Base-by-base conservation (phyloP, 2,888 invertebrate genomes). In the Eristalis intricaria region DNA sequence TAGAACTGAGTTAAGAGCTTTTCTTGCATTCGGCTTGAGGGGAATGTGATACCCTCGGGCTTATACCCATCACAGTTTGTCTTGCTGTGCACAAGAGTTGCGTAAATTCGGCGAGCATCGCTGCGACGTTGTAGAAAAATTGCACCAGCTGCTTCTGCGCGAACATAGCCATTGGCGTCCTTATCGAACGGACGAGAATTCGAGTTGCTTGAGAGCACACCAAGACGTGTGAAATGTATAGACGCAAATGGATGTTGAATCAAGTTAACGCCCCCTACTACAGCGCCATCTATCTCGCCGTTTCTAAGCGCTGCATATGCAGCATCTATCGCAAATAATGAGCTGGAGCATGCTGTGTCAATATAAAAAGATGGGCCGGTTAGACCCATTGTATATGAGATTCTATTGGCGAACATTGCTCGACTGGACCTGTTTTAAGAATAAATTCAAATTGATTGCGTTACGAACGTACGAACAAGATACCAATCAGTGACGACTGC, bases 261-360 rank as follows among this genome's bases (percentile, higher is more conserved):
- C 26, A 98, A 92, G 91, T 97, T 97, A 29, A 96, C 95, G 0
- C 97, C 98, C 11, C 96, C 97, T 0, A 98, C 97, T 70, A 98
- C 95, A 0, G 98, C 98, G 0, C 96, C 94, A 76, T 98, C 98
- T 90, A 97, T 97, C 81, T 95, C 95, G 0, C 97, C 97, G 83
- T 95, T 94, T 66, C 96, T 94, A 64, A 97, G 96, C 0, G 96
- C 95, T 60, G 94, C 94, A 92, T 95, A 96, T 22, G 96, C 97
- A 74, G 96, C 95, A 90, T 98, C 97, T 74, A 98, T 89, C 0
- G 97, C 98, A 89, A 96, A 95, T 75, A 97, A 94, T 22, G 97
- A 97, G 73, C 98, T 98, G 26, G 97, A 97, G 92, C 98, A 98
- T 0, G 98, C 98, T 0, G 98, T 97, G 93, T 98, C 98, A 15